A percentile compares a stretch with the other conserved stretches of the same genome.
Conservation (phyloP, 1,140 invertebrate genomes). For the Thaumatotibia leucotreta region DNA sequence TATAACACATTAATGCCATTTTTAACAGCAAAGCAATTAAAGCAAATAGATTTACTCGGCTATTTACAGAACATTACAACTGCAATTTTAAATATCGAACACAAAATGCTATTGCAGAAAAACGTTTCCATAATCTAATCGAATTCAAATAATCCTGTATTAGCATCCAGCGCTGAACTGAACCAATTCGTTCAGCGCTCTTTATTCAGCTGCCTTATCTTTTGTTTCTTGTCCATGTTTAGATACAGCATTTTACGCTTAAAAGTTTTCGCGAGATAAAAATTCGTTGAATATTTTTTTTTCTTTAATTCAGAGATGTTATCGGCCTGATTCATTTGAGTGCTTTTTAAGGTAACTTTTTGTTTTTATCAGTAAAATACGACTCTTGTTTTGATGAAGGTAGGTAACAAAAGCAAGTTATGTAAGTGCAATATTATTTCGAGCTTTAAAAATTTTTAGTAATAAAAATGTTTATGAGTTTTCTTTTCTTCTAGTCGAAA, state of each 20-base stretch:
- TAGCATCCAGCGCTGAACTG: constrained; percentile 15
- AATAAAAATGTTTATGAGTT: not conserved
- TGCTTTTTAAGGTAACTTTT: constrained; percentile 41
- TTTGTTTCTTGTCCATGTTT: constrained; percentile 51
- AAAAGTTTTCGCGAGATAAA: constrained; percentile 40
- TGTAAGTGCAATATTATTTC: constrained; percentile 2
- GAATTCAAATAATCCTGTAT: not conserved
- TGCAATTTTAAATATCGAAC: not conserved
- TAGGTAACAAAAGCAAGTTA: not conserved
- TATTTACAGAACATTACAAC: constrained; percentile 21
- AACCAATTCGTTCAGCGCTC: constrained; percentile 20
- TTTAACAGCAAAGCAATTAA: no score
- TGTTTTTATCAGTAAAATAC: constrained; percentile 46
- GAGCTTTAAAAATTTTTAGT: not conserved
- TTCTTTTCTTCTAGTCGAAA: not conserved
- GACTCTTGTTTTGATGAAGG: constrained; percentile 29
- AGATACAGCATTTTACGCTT: constrained; percentile 25
- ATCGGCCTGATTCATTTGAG: constrained; percentile 62
- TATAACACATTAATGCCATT: no score
- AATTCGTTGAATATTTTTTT: constrained; percentile 45
- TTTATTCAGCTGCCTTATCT: constrained; percentile 63
- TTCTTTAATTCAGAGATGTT: constrained; percentile 49
- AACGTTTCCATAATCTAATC: not conserved
- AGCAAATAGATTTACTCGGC: constrained; percentile 63
- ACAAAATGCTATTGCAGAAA: constrained; percentile 15